Percentiles rank a stretch among this genome's conserved stretches.
phyloP scores from a whole-genome alignment of 1,140 invertebrate genomes.

The Solenopsis invicta region DNA sequence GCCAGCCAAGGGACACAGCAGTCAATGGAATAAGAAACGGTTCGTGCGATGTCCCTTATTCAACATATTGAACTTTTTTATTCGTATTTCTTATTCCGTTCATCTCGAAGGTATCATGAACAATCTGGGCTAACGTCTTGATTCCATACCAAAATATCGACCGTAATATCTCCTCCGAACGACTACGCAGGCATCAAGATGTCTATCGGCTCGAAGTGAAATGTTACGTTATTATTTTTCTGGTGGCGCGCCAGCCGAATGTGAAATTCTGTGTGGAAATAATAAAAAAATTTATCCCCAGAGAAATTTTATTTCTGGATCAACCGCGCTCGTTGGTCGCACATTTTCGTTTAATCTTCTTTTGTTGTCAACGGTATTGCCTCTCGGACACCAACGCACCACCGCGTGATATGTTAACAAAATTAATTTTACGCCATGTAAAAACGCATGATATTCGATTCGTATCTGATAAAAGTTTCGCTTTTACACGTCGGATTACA shows the following conservation, averaged over 20 bases:
- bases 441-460: constrained; percentile 13
- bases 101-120: constrained; percentile 11
- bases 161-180: constrained; percentile 51
- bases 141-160: constrained; percentile 53
- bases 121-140: constrained; percentile 26
- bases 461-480: constrained; percentile 4
- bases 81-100: neutral
- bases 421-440: neutral
- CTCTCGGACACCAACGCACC: neutral
- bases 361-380: constrained; percentile 9
- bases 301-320: constrained; percentile 66
- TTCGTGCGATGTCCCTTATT: no score
- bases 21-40: no score
- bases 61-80: no score
- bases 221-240: constrained; percentile 78
- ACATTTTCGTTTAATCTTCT: constrained; percentile 10
- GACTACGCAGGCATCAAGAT: constrained; percentile 54
- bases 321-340: neutral
- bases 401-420: constrained; percentile 8
- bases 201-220: constrained; percentile 67
- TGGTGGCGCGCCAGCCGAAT: constrained; percentile 68
- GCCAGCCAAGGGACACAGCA: no score
- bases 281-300: constrained; percentile 72
- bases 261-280: constrained; percentile 58
- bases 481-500: constrained; percentile 7